Base-by-base conservation (phyloP, 2,888 invertebrate species). In the Neria commutata region DNA sequence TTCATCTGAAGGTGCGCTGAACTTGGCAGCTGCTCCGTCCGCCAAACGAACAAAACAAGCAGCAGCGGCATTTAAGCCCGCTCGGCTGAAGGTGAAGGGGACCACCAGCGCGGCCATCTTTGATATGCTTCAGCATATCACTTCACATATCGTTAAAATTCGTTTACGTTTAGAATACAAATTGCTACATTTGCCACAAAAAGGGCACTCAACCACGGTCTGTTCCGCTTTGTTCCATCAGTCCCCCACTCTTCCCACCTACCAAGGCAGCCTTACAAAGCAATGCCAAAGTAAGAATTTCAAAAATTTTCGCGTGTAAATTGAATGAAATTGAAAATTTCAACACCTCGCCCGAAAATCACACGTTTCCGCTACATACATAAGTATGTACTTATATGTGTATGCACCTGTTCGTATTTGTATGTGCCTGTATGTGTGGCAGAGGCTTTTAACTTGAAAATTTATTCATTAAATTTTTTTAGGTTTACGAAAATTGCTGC, bases 311-410 rank as follows among this genome's bases (percentile, higher is more conserved):
- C 66, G 66, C 69, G 70, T 67, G 66, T 65, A 76, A 76, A 76
- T 77, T 77, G 74, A 77, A 75, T 75, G 68, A 75, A 77, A 76
- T 76, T 76, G 74, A 76, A 74, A 76, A 76, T 75, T 75, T 73
- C 72, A 73, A 69, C 74, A 67, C 72, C 63, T 72, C 67, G 67
- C 10, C 17, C 26, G 21, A 29, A 26, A 14, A 50, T 33, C 19
- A 21, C 49, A 63, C 71, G 72, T 72, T 74, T 72, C 71, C 74
- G 74, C 74, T 71, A 71, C 74, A 69, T 71, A 65, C 72, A 67
- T 64, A 64, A 62, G 70, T 67, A 74, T 71, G 74, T 74, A 74
- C 74, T 71, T 71, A 74, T 74, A 63, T 63, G 69, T 54, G 64
- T 72, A 73, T 68, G 33, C 52, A n/a, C n/a, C 50, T 55, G 25